Evolutionary conservation across 2,797 vertebrate species (phyloP).

Genomic region (Melopsittacus undulatus): DNA sequence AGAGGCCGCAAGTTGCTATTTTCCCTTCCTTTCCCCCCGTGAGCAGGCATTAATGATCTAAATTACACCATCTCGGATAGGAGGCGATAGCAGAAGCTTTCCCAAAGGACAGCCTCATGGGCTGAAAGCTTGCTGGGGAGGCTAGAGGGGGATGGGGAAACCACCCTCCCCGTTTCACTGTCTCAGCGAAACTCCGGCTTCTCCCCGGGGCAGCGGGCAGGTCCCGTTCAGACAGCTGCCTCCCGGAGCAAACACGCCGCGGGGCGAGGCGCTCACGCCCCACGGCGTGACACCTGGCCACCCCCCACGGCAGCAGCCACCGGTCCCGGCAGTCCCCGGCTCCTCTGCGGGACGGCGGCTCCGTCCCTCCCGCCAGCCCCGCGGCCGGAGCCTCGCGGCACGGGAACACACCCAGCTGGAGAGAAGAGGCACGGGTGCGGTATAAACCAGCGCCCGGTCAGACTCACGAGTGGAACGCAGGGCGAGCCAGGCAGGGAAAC

Average conservation of each 20-base stretch:
- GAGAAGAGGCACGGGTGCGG: background rate
- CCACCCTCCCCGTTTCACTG: background rate
- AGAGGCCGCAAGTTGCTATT: conserved; percentile 55
- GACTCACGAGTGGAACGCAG: background rate
- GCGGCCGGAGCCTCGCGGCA: background rate
- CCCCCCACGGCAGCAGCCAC: background rate
- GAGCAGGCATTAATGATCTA: conserved; percentile 54
- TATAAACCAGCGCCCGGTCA: background rate
- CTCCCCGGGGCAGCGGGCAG: background rate
- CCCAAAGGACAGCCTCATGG: background rate
- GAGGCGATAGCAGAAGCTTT: conserved; percentile 17
- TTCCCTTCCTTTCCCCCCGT: background rate
- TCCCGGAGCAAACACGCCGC: background rate
- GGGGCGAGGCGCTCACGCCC: background rate
- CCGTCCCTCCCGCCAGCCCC: background rate
- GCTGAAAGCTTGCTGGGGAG: background rate
- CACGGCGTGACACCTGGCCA: background rate
- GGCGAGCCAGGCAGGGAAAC: background rate
- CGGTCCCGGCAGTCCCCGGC: background rate
- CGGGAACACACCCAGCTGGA: background rate
- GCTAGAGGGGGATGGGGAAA: background rate
- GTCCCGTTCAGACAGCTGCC: background rate
- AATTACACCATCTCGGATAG: conserved; percentile 34
- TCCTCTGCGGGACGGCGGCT: background rate
- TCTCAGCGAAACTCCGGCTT: conserved; percentile 39